phyloP scores from a whole-genome alignment of 2,797 vertebrate genomes.

The Scomberomorus guttatus region DNA sequence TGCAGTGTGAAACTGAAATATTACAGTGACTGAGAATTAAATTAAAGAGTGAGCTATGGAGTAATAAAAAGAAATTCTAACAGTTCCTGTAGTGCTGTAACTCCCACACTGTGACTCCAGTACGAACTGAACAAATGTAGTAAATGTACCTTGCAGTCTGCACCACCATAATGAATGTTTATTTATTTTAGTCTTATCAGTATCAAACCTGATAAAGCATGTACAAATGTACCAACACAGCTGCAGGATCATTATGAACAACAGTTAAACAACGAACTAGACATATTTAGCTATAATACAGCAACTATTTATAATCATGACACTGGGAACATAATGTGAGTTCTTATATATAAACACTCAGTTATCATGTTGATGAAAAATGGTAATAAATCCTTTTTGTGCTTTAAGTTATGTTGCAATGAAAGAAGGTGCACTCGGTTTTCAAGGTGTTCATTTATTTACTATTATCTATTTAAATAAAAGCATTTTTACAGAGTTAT shows the following conservation, averaged over 20 bases:
- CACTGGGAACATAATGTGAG: slow-evolving; percentile 29
- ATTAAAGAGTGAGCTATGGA: slow-evolving; percentile 19
- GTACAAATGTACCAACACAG: slow-evolving; percentile 31
- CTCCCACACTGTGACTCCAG: slow-evolving; percentile 10
- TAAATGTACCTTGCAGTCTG: slow-evolving; percentile 7
- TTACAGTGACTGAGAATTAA: slow-evolving; percentile 23
- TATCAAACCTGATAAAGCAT: slow-evolving; percentile 19
- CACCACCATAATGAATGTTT: neutral
- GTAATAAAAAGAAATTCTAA: slow-evolving; percentile 30
- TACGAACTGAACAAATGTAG: slow-evolving; percentile 19
- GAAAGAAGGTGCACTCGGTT: neutral
- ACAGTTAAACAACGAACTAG: slow-evolving; percentile 20
- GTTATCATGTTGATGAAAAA: slow-evolving; percentile 15
- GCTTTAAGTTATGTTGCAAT: neutral
- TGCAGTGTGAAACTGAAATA: slow-evolving; percentile 15
- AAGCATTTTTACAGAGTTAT: neutral
- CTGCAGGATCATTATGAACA: slow-evolving; percentile 33
- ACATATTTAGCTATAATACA: slow-evolving; percentile 31
- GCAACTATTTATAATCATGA: slow-evolving; percentile 44
- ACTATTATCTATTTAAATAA: neutral
- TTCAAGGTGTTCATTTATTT: neutral
- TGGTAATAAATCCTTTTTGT: neutral
- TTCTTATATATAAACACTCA: slow-evolving; percentile 36
- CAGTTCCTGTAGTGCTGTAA: neutral
- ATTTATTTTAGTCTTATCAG: slow-evolving; percentile 31